Conservation (phyloP, 2,113 vertebrate species). For the zebrafish (Danio rerio) region GRCz12tu NC_133179.1:2633001-2633500, state of each 20-base stretch:
- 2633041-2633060: too few relatives aligned
- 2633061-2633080: too few relatives aligned
- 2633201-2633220: constrained; percentile 14
- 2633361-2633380: constrained; percentile 2
- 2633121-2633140: not conserved
- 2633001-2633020: too few relatives aligned
- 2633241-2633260: not conserved
- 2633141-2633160: not conserved
- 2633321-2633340: constrained; percentile 39
- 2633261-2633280: constrained; percentile 33
- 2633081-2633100: too few relatives aligned
- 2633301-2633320: constrained; percentile 24
- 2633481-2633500: not conserved
- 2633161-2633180: not conserved
- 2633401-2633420: not conserved
- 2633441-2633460: not conserved
- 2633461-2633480: not conserved
- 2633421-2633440: not conserved
- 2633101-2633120: too few relatives aligned
- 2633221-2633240: not conserved
- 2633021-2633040: too few relatives aligned
- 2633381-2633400: not conserved
- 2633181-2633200: constrained; percentile 2
- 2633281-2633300: constrained; percentile 36
- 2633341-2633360: constrained; percentile 36